Percentiles rank a stretch among this genome's conserved stretches.
Conservation (phyloP, 2,888 invertebrate species). For the Agrochola macilenta region DNA sequence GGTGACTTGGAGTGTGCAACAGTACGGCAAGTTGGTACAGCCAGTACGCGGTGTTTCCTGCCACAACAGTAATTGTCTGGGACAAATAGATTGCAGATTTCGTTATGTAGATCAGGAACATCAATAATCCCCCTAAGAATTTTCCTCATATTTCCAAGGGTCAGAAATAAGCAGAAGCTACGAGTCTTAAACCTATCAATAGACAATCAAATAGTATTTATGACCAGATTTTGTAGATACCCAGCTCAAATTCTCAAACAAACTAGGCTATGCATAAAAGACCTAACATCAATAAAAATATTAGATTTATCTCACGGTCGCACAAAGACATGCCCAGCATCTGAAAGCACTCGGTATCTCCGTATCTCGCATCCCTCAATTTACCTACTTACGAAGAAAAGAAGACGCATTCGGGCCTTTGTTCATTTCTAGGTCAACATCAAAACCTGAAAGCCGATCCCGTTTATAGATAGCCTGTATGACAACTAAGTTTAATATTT, state of each 20-base stretch:
- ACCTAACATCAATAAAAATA: slow-evolving; percentile 33
- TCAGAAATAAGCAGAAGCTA: neutral
- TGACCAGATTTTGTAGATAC: neutral
- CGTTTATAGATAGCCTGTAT: neutral
- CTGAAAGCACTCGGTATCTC: slow-evolving; percentile 40
- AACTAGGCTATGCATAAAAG: neutral
- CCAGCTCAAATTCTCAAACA: neutral
- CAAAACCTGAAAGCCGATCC: neutral
- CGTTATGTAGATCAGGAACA: no score
- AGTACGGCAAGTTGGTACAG: no score
- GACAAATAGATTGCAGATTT: no score
- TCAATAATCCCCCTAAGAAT: no score
- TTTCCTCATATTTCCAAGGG: neutral
- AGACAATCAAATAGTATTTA: neutral
- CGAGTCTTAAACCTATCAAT: no score
- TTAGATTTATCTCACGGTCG: slow-evolving; percentile 22
- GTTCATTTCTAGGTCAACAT: slow-evolving; percentile 28
- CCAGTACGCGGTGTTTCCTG: no score
- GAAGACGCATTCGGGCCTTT: slow-evolving; percentile 12
- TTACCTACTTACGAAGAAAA: slow-evolving; percentile 39
- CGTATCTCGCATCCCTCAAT: slow-evolving; percentile 28
- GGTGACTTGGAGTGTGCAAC: no score
- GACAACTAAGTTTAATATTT: neutral
- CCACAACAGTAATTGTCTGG: no score
- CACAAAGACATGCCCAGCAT: slow-evolving; percentile 18